Evolutionary conservation across 2,888 invertebrate species (phyloP).

Genomic region (Sminthurinus aureus): DNA sequence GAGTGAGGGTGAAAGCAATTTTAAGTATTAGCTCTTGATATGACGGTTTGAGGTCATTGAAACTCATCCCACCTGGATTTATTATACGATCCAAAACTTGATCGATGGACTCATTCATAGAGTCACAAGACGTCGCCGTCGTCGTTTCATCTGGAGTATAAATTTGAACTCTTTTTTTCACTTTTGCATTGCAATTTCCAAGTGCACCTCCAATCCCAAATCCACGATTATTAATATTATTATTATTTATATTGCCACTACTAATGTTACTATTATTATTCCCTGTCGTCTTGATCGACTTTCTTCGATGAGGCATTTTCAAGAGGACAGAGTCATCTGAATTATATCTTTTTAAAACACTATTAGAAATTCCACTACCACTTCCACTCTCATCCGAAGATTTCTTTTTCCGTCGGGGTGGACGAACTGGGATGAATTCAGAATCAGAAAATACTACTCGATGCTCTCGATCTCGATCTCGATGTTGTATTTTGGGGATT

Average conservation of each 20-base stretch:
- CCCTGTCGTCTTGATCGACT: slow-evolving; percentile 48
- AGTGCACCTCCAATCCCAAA: too few species aligned
- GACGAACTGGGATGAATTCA: slow-evolving; percentile 69
- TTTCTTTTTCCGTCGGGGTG: slow-evolving; percentile 75
- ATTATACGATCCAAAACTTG: slow-evolving; percentile 78
- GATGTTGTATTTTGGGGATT: neutral
- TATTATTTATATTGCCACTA: neutral
- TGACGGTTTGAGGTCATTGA: slow-evolving; percentile 89
- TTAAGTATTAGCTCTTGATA: slow-evolving; percentile 89
- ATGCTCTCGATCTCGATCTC: slow-evolving; percentile 35
- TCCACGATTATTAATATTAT: neutral
- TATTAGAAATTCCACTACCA: slow-evolving; percentile 59
- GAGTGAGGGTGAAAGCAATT: slow-evolving; percentile 86
- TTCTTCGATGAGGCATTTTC: slow-evolving; percentile 53
- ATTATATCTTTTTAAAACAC: slow-evolving; percentile 61
- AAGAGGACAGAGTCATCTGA: slow-evolving; percentile 58
- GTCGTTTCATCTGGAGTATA: slow-evolving; percentile 57
- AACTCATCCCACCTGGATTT: slow-evolving; percentile 91
- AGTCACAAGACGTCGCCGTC: slow-evolving; percentile 48
- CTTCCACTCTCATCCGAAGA: slow-evolving; percentile 67
- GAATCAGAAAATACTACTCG: slow-evolving; percentile 59
- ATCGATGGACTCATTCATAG: slow-evolving; percentile 55
- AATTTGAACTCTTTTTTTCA: slow-evolving; percentile 59
- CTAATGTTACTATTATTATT: neutral
- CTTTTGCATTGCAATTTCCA: slow-evolving; percentile 42